Percentiles rank a stretch among this genome's conserved stretches.
Conservation (phyloP, 30 jellyfish, hydroid and myxozoan species). For the Nemopilema nomurai region DNA sequence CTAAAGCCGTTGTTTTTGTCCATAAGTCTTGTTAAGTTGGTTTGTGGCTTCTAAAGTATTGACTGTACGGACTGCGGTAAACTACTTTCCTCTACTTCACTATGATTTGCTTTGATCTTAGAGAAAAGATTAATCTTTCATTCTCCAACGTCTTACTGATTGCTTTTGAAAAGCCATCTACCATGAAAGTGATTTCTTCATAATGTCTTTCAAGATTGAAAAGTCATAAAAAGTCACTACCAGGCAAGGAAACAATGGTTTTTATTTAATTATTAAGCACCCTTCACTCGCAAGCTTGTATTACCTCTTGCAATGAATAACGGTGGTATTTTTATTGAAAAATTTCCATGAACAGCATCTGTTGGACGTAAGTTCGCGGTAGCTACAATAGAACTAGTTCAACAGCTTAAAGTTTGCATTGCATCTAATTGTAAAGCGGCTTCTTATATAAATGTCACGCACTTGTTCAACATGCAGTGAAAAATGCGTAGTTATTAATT, state of each 20-base stretch:
- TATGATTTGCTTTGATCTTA: constrained; percentile 2
- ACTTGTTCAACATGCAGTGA: too few relatives aligned
- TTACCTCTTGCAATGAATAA: too few relatives aligned
- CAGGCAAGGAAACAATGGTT: neutral
- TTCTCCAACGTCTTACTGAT: constrained; percentile 13
- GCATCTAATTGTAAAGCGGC: too few relatives aligned
- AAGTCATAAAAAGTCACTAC: neutral
- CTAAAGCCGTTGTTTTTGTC: neutral
- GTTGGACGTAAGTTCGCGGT: too few relatives aligned
- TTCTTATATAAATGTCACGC: too few relatives aligned
- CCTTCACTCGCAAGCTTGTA: too few relatives aligned
- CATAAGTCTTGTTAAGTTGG: constrained; percentile 17
- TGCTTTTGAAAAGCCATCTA: constrained; percentile 1
- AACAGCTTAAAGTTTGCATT: too few relatives aligned
- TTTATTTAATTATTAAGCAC: neutral
- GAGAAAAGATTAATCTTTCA: neutral
- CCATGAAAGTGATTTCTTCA: neutral
- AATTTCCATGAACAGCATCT: too few relatives aligned
- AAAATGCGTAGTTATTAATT: too few relatives aligned
- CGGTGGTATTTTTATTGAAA: too few relatives aligned
- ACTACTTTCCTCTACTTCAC: constrained; percentile 17
- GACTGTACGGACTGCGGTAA: constrained; percentile 16
- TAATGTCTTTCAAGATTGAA: neutral
- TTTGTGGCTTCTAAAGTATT: constrained; percentile 5
- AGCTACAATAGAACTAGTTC: too few relatives aligned